Evolutionary conservation across 2,797 vertebrate species (phyloP), one percentile per base, ranked within the genome.

Genomic region (Apogon talboti): DNA sequence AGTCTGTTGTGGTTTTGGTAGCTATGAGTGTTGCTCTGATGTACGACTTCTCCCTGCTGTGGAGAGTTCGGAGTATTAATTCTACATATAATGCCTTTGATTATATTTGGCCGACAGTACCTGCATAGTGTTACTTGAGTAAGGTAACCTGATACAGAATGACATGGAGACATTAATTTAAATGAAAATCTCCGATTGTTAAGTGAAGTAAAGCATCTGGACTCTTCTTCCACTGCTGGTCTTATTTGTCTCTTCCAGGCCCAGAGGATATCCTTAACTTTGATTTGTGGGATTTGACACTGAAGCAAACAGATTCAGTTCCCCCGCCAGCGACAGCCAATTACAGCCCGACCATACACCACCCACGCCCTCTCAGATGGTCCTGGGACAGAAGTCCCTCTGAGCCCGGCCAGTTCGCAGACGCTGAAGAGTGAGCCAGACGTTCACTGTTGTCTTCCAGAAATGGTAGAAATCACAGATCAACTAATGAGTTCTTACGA

Each of bases 341-440:
- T 56, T 94, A 92, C 83, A 66, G 0, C 6, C 93, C 93, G 7
- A 76, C 81, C 0, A 0, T 9, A 1, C 81, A 84, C 65, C 94
- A 95, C 79, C 67, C 35, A 0, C 13, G 0, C 4, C 91, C 88
- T 0, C 1, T 93, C 1, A 30, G 0, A 1, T 92, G 90, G 91
- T 21, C 14, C 46, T 24, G 16, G 43, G 12, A 0, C 64, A 10
- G 1, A 8, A 1, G 8, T 14, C 14, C 24, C 16, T 8, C 42
- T 7, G 89, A 83, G 53, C 50, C 38, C 1, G 91, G 66, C 35
- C 93, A 94, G 87, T 94, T 94, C 2, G 68, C 68, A 8, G 92
- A 94, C 0, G 89, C 86, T 16, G 87, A 92, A 3, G 81, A 88
- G 75, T 85, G 74, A 88, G 56, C 35, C 40, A 42, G 14, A 54